These are phyloP conservation scores for Glyphotaelius pellucidus DNA, from an alignment of 2,888 invertebrate species.

Conservation along the genomic window DNA sequence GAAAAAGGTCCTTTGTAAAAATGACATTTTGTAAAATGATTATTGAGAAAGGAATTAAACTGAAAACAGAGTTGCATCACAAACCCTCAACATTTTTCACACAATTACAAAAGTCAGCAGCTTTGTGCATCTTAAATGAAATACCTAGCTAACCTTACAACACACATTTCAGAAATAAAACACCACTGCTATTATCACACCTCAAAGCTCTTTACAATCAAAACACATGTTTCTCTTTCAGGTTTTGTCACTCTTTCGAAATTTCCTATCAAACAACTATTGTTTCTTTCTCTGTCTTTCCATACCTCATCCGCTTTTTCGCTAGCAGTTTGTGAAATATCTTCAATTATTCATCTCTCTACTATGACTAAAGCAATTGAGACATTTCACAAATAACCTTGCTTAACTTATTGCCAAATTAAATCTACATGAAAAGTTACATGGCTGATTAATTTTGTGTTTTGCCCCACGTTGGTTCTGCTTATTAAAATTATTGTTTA, in stretches of 20 bases:
- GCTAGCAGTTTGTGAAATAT: slow-evolving; percentile 18
- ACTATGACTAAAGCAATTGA: background rate
- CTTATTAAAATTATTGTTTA: slow-evolving; percentile 1
- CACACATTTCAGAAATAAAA: background rate
- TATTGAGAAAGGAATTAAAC: no score
- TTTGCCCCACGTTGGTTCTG: background rate
- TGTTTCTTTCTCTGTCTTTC: slow-evolving; percentile 24
- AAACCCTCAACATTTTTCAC: background rate
- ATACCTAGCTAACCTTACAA: background rate
- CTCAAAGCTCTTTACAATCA: background rate
- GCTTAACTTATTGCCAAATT: slow-evolving; percentile 19
- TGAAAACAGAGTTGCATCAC: background rate
- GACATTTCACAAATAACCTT: slow-evolving; percentile 33
- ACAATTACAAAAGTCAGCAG: background rate
- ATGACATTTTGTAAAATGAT: no score
- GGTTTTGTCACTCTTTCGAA: slow-evolving; percentile 38
- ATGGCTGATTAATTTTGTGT: background rate
- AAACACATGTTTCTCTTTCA: slow-evolving; percentile 36
- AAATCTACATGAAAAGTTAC: background rate
- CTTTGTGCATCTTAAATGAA: background rate
- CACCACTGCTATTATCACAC: background rate
- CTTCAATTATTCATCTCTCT: background rate
- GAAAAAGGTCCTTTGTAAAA: no score
- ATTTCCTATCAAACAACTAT: background rate
- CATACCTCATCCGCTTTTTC: slow-evolving; percentile 51